Evolutionary conservation across 2,797 vertebrate genomes (phyloP), one percentile per base, ranked within the genome.

Genomic region (Ctenosaura bakeri): DNA sequence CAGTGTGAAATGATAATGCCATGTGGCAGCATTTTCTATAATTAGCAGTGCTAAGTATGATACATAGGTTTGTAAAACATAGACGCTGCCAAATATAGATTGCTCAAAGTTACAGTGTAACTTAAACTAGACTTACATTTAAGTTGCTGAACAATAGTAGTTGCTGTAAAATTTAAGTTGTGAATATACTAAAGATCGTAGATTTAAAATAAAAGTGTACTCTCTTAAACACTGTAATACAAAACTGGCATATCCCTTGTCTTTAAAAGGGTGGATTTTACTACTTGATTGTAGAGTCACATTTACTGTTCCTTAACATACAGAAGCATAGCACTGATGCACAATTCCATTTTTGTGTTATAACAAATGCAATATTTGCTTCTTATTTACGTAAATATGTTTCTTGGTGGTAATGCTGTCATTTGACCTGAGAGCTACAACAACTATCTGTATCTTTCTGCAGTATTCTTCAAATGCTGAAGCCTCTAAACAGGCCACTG

Each of bases 61-160:
- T 78, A 88, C 89, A 79, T 90, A 26, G 86, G 29, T 81, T 94
- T 95, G 92, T 94, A 95, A 94, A 96, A 94, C 88, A 81, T 82
- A 78, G 93, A 88, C 81, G 62, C 73, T 89, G 90, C 87, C 94
- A 94, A 95, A 91, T 94, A 92, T 91, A 95, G 90, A 93, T 93
- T 92, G 92, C 89, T 73, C 83, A 78, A 88, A 89, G 92, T 90
- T 85, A 29, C 79, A 76, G 86, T 94, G 91, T 93, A 95, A 93
- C 81, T 92, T 93, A 91, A 54, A 93, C 62, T 64, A 56, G 42
- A 91, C 91, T 85, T 94, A 92, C 88, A 24, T 92, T 74, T 94
- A 92, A 89, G 90, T 87, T 92, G 78, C 85, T 90, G 38, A n/a
- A 18, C 94, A 90, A 86, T 74, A 89, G 16, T 86, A 91, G 18